These are phyloP conservation scores for Micromussa lordhowensis DNA, from an alignment of 92 coral and sea anemone species.

Conservation along the genomic window DNA sequence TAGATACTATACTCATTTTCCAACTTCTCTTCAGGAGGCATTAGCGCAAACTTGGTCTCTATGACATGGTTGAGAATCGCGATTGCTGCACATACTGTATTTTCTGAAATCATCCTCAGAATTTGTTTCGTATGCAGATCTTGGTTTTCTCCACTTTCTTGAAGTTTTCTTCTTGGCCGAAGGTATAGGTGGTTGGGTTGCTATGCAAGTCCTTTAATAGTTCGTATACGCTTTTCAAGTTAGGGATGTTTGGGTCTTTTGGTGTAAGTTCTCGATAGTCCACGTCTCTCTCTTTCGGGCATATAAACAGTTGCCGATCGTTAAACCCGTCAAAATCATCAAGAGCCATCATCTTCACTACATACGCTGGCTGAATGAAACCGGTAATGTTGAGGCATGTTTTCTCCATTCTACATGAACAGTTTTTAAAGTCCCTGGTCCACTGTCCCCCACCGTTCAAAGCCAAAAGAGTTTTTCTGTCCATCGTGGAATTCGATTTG, in stretches of 20 bases:
- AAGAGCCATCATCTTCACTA: conserved; percentile 25
- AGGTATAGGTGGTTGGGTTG: conserved; percentile 30
- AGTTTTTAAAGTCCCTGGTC: conserved; percentile 65
- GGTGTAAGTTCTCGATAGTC: conserved; percentile 58
- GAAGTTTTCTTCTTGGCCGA: conserved; percentile 37
- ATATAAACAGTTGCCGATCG: conserved; percentile 53
- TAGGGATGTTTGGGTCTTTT: conserved; percentile 19
- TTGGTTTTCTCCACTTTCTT: conserved; percentile 16
- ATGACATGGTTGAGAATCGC: conserved; percentile 28
- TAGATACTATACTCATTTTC: background rate
- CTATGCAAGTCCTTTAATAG: conserved; percentile 36
- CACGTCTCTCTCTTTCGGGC: conserved; percentile 56
- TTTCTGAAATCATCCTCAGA: conserved; percentile 27
- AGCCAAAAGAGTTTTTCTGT: conserved; percentile 59
- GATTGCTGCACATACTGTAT: conserved; percentile 21
- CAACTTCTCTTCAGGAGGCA: conserved; percentile 31
- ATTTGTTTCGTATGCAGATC: background rate
- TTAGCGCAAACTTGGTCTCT: conserved; percentile 37
- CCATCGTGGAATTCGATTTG: conserved; percentile 62
- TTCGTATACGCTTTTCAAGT: conserved; percentile 40
- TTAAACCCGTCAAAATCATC: conserved; percentile 44
- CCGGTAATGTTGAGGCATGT: conserved; percentile 58
- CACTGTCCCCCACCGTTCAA: conserved; percentile 71
- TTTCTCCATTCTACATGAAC: conserved; percentile 51
- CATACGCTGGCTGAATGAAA: conserved; percentile 60